phyloP scores from a whole-genome alignment of 2,888 invertebrate species.

The Pteria penguin region DNA sequence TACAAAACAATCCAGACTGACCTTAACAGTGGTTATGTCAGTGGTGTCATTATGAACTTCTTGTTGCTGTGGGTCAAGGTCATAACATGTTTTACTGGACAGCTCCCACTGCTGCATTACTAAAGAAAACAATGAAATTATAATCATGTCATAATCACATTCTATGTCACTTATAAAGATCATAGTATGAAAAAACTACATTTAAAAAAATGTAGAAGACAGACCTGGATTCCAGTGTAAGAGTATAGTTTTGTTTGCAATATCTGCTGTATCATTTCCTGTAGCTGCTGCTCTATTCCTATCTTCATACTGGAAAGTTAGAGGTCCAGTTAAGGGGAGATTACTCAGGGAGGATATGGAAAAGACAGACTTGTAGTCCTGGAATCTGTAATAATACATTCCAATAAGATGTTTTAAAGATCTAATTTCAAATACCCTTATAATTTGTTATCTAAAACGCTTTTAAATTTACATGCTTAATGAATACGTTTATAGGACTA shows the following conservation, averaged over 20 bases:
- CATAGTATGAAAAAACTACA: no score
- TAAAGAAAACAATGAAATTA: no score
- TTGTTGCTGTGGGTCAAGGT: conserved; percentile 18
- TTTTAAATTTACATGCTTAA: no score
- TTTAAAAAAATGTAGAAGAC: no score
- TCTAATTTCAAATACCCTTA: no score
- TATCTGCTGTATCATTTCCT: background rate
- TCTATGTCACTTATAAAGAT: no score
- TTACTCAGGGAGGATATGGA: conserved; percentile 51
- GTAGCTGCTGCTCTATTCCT: background rate
- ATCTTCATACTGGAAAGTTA: conserved; percentile 43
- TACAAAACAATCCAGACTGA: no score
- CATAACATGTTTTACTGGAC: conserved; percentile 28
- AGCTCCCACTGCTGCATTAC: conserved; percentile 37
- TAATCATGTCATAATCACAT: no score
- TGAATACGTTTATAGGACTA: no score
- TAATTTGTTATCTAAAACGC: no score
- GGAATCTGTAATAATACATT: conserved; percentile 32
- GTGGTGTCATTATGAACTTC: conserved; percentile 4
- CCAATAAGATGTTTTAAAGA: background rate
- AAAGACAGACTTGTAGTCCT: conserved; percentile 25
- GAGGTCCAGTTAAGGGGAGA: conserved; percentile 43
- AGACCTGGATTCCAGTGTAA: conserved; percentile 58
- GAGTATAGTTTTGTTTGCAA: conserved; percentile 40
- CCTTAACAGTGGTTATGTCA: conserved; percentile 16